Conservation (phyloP, 2,888 invertebrate species). For the Pollenia griseotomentosa region DNA sequence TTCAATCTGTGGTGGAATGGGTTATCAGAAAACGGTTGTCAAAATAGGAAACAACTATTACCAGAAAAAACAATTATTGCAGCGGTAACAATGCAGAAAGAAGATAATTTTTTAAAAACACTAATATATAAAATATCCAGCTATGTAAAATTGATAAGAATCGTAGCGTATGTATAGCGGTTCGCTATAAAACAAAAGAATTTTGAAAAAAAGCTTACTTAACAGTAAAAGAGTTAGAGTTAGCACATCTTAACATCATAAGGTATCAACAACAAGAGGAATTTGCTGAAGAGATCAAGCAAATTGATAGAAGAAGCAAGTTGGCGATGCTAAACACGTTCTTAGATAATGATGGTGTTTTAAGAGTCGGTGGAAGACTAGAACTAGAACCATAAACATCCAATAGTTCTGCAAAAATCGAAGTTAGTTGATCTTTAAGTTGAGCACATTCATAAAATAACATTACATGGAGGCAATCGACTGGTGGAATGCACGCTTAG, state of each 20-base stretch:
- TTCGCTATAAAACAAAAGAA: constrained; percentile 6
- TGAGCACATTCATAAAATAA: no score
- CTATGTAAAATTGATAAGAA: neutral
- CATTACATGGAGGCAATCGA: no score
- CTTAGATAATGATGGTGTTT: neutral
- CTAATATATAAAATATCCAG: neutral
- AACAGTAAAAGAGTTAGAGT: neutral
- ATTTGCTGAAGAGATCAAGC: neutral
- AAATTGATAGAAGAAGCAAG: neutral
- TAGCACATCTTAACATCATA: neutral
- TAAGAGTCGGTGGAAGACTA: neutral
- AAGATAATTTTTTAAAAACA: neutral
- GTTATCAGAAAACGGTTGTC: neutral
- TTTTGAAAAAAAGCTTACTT: constrained; percentile 11
- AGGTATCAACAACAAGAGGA: neutral
- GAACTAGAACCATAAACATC: no score
- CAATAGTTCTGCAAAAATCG: no score
- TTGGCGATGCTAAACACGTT: neutral
- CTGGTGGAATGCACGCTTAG: no score
- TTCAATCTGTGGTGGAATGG: neutral
- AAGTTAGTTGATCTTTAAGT: no score
- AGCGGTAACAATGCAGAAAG: neutral
- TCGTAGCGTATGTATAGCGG: constrained; percentile 1
- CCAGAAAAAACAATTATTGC: constrained; percentile 7
- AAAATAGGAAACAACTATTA: neutral